Evolutionary conservation across 2,888 invertebrate species (phyloP).

Genomic region (Lycocerus yunnanus): DNA sequence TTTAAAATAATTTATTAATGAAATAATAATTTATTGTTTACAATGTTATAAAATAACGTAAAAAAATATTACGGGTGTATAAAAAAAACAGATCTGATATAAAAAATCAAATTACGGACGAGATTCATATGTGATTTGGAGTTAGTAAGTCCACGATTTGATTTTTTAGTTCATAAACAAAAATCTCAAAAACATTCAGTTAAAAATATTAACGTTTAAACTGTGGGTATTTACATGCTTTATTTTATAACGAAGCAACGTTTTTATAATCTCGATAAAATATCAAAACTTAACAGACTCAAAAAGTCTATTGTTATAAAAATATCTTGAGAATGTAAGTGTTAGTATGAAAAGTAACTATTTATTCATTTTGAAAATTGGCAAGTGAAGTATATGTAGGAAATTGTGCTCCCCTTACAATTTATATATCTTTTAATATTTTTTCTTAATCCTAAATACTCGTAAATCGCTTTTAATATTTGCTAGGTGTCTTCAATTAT

Average conservation of each 20-base stretch:
- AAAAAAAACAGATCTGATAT: background rate
- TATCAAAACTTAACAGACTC: background rate
- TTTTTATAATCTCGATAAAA: background rate
- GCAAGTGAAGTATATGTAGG: background rate
- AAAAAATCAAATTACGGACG: background rate
- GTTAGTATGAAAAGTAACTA: background rate
- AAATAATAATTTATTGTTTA: background rate
- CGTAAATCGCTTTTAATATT: background rate
- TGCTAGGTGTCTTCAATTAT: conserved; percentile 14
- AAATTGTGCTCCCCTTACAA: background rate
- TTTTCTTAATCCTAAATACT: background rate
- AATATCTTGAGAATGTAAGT: background rate
- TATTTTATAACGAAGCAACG: background rate
- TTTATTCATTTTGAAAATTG: background rate
- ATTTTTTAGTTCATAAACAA: background rate
- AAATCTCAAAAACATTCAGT: background rate
- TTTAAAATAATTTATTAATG: background rate
- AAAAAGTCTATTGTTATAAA: background rate
- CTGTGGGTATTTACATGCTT: background rate
- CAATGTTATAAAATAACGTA: background rate
- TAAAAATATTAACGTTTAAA: background rate
- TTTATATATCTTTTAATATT: background rate
- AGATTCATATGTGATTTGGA: background rate
- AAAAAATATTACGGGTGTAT: background rate
- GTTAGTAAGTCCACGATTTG: background rate